Conservation (phyloP, 2,888 invertebrate species). For the Orchesellides sinensis region DNA sequence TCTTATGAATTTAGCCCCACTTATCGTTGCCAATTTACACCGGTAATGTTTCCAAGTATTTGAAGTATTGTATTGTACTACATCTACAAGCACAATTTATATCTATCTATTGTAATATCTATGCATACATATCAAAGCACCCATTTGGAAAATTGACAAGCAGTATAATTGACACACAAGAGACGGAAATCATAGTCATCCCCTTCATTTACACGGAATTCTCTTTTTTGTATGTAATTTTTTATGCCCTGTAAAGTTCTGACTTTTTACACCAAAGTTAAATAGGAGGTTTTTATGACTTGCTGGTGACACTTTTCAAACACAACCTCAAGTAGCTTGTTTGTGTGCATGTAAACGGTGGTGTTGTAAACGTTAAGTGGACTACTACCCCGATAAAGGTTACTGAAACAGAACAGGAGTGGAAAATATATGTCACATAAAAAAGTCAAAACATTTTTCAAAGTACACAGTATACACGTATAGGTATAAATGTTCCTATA, state of each 20-base stretch:
- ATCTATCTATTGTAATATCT: too few relatives aligned
- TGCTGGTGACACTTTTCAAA: slow-evolving; percentile 52
- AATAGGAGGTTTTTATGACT: slow-evolving; percentile 34
- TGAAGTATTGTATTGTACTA: too few relatives aligned
- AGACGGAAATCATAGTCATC: slow-evolving; percentile 12
- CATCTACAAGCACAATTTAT: too few relatives aligned
- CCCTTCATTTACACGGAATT: background rate
- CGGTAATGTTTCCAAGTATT: too few relatives aligned
- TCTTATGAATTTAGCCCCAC: too few relatives aligned
- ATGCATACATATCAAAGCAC: too few relatives aligned
- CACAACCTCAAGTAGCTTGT: slow-evolving; percentile 35
- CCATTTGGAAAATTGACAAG: slow-evolving; percentile 53
- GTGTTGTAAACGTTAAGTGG: background rate
- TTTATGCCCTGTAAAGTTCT: slow-evolving; percentile 6
- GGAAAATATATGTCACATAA: background rate
- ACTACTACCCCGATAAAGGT: background rate
- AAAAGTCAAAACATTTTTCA: slow-evolving; percentile 48
- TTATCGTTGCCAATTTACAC: too few relatives aligned
- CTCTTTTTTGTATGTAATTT: background rate
- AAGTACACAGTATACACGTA: too few relatives aligned
- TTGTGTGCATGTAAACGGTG: background rate
- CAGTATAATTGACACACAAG: slow-evolving; percentile 55
- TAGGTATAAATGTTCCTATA: too few relatives aligned
- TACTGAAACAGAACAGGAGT: background rate
- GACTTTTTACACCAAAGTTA: slow-evolving; percentile 44